phyloP scores from a whole-genome alignment of 2,888 invertebrate genomes.

The Caenorhabditis becei region DNA sequence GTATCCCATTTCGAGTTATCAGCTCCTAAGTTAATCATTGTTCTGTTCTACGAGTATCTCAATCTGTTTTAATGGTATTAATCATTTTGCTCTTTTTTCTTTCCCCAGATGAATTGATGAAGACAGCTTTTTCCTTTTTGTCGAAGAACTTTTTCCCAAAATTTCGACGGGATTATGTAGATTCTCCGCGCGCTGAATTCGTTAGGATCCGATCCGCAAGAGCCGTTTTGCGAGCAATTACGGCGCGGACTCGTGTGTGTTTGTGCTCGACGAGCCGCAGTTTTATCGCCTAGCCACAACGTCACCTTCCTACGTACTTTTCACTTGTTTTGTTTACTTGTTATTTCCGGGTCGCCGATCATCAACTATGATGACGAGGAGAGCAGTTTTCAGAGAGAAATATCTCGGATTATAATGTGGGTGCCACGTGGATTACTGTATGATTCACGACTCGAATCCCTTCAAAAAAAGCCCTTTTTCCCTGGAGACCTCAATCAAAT shows the following conservation, averaged over 20 bases:
- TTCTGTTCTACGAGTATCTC: neutral
- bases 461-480: neutral
- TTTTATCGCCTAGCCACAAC: conserved; percentile 36
- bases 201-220: conserved; percentile 38
- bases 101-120: neutral
- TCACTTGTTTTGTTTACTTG: conserved; percentile 23
- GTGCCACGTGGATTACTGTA: conserved; percentile 4
- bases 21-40: neutral
- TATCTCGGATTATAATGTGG: neutral
- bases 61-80: neutral
- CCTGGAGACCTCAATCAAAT: neutral
- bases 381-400: neutral
- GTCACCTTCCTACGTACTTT: conserved; percentile 29
- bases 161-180: conserved; percentile 11
- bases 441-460: neutral
- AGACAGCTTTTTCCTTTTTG: neutral
- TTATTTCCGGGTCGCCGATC: conserved; percentile 8
- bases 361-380: neutral
- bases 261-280: conserved; percentile 41
- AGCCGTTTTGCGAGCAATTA: conserved; percentile 26
- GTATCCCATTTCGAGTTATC: neutral
- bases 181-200: conserved; percentile 23
- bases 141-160: neutral
- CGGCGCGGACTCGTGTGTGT: conserved; percentile 7
- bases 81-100: neutral